phyloP scores from a whole-genome alignment of 2,888 invertebrate genomes.

The Quadriops clusia region DNA sequence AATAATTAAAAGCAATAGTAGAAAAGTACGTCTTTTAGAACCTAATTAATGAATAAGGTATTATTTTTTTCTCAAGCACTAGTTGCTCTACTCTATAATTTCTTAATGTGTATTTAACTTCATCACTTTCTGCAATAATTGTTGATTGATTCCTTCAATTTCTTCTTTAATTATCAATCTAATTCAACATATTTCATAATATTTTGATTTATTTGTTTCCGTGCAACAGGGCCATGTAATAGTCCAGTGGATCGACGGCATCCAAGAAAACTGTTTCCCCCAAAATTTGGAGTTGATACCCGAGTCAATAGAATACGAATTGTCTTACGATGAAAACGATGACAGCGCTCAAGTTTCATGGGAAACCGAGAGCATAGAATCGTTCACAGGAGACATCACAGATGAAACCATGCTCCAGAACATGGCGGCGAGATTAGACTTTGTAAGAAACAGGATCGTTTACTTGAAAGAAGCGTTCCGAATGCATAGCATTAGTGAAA shows the following conservation, averaged over 20 bases:
- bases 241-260: conserved; percentile 88
- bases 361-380: conserved; percentile 65
- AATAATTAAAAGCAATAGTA: too few relatives aligned
- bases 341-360: conserved; percentile 53
- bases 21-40: too few relatives aligned
- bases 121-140: too few relatives aligned
- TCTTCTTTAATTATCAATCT: too few relatives aligned
- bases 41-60: too few relatives aligned
- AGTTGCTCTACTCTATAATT: too few relatives aligned
- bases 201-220: conserved; percentile 13
- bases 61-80: too few relatives aligned
- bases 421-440: conserved; percentile 53
- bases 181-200: too few relatives aligned
- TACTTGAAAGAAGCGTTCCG: conserved; percentile 66
- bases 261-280: conserved; percentile 81
- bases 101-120: too few relatives aligned
- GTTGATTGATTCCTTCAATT: too few relatives aligned
- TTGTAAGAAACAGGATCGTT: conserved; percentile 30
- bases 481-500: conserved; percentile 62
- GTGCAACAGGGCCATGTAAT: conserved; percentile 68
- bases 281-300: conserved; percentile 59
- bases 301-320: conserved; percentile 64
- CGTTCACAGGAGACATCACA: conserved; percentile 42
- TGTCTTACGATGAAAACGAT: conserved; percentile 50
- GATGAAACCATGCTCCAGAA: conserved; percentile 40